Percentiles rank a stretch among this genome's conserved stretches.
Evolutionary conservation across 2,888 invertebrate genomes (phyloP).

Genomic region (Drosophila meridionalis): DNA sequence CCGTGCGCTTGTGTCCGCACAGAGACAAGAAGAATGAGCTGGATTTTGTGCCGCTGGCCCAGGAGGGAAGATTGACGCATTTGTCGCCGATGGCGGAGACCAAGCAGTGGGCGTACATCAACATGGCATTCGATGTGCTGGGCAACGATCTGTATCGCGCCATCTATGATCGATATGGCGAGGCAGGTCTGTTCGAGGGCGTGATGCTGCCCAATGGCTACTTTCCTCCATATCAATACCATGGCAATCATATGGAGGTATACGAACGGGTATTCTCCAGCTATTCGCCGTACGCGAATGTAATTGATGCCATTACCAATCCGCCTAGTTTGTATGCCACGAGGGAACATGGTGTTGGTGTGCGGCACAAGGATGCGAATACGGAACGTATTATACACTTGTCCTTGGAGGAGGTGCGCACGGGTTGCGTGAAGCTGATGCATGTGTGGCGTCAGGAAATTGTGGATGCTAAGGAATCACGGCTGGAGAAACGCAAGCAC

Average conservation of each 20-base stretch:
- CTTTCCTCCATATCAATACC: constrained; percentile 91
- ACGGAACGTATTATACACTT: constrained; percentile 87
- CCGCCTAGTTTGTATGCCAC: constrained; percentile 88
- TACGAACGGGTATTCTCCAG: constrained; percentile 94
- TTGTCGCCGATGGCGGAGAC: constrained; percentile 68
- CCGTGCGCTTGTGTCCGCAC: constrained; percentile 86
- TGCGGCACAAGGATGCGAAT: constrained; percentile 88
- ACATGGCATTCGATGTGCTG: constrained; percentile 93
- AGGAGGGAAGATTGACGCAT: constrained; percentile 73
- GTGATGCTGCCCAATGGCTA: constrained; percentile 89
- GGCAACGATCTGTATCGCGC: constrained; percentile 87
- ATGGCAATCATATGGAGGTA: constrained; percentile 91
- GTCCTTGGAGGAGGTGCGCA: constrained; percentile 89
- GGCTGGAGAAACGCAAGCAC: constrained; percentile 89
- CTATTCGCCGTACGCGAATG: constrained; percentile 92
- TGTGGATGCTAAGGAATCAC: constrained; percentile 87
- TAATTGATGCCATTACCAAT: constrained; percentile 89
- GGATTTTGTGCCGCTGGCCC: constrained; percentile 86
- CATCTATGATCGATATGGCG: constrained; percentile 95
- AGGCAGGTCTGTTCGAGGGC: constrained; percentile 93
- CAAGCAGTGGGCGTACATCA: constrained; percentile 85
- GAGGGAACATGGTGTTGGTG: constrained; percentile 87
- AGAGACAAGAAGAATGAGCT: constrained; percentile 85
- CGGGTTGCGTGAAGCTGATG: constrained; percentile 93
- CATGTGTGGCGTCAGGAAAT: constrained; percentile 91